Conservation (phyloP, 1,140 invertebrate genomes). For the Cyclargus thomasi region DNA sequence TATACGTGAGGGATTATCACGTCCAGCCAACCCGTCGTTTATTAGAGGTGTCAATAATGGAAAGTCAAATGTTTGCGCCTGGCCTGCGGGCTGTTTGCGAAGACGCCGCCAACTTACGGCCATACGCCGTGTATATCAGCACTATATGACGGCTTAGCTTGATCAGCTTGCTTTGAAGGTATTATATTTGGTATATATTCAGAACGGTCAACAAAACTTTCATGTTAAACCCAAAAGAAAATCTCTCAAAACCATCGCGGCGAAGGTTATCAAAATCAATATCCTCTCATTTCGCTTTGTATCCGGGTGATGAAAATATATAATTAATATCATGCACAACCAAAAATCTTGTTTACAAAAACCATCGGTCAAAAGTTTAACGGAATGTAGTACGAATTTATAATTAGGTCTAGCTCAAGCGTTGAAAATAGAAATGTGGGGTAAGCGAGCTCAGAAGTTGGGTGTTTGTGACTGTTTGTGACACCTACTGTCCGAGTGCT, state of each 20-base stretch:
- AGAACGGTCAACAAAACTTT: no score
- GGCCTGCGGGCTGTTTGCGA: slow-evolving; percentile 30
- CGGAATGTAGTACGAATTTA: background rate
- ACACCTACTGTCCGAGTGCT: background rate
- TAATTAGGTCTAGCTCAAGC: background rate
- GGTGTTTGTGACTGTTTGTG: background rate
- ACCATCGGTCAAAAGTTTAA: background rate
- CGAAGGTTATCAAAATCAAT: no score
- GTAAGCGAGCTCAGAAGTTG: background rate
- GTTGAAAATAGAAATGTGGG: slow-evolving; percentile 1
- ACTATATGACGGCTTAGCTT: background rate
- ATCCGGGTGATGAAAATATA: background rate
- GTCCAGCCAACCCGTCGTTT: slow-evolving; percentile 5
- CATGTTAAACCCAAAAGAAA: no score
- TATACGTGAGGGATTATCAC: background rate
- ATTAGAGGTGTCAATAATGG: slow-evolving; percentile 44
- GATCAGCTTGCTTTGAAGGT: background rate
- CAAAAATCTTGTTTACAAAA: background rate
- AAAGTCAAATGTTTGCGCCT: slow-evolving; percentile 47
- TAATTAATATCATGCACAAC: background rate
- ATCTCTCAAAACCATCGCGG: no score
- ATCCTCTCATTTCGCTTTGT: background rate
- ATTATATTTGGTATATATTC: background rate
- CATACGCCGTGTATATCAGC: slow-evolving; percentile 17
- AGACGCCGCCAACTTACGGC: background rate